Conservation (phyloP, 1,140 invertebrate species). For the Penaeus chinensis region DNA sequence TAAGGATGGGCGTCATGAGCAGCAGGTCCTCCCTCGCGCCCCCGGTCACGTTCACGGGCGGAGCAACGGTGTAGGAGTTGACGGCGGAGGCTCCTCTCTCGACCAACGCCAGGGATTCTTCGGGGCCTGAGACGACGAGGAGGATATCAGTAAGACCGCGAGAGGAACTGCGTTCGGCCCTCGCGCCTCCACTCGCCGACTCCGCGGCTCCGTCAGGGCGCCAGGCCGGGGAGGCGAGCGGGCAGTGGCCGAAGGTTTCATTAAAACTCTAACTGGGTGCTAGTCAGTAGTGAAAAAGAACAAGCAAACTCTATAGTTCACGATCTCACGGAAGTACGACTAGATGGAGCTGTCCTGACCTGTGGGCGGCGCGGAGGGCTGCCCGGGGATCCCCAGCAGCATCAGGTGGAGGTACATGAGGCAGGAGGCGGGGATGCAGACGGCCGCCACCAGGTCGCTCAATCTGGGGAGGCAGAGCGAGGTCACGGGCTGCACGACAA, state of each 20-base stretch:
- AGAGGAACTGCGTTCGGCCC: background rate
- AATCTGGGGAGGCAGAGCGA: slow-evolving; percentile 1
- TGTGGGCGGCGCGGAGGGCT: background rate
- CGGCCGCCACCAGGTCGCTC: slow-evolving; percentile 50
- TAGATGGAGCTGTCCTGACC: background rate
- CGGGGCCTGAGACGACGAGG: too few relatives aligned
- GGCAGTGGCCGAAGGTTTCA: too few relatives aligned
- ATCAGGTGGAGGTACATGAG: slow-evolving; percentile 45
- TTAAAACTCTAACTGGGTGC: too few relatives aligned
- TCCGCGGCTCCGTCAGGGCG: too few relatives aligned
- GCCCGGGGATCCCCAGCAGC: background rate
- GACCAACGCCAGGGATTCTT: background rate
- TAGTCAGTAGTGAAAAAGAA: background rate
- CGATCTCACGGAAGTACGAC: background rate
- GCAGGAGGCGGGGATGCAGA: slow-evolving; percentile 45
- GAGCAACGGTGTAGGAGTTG: background rate
- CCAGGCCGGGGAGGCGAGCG: too few relatives aligned
- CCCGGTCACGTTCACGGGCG: slow-evolving; percentile 50
- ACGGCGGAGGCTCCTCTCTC: background rate
- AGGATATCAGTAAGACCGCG: background rate
- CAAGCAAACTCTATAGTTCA: background rate
- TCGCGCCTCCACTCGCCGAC: background rate
- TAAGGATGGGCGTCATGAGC: slow-evolving; percentile 65
- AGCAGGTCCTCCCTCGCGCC: slow-evolving; percentile 46
- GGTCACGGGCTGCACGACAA: too few relatives aligned